A percentile compares a stretch with the other conserved stretches of the same genome.
These are phyloP conservation scores for Marmota flaviventris DNA, from an alignment of 2,113 vertebrate species.

Conservation along the genomic window DNA sequence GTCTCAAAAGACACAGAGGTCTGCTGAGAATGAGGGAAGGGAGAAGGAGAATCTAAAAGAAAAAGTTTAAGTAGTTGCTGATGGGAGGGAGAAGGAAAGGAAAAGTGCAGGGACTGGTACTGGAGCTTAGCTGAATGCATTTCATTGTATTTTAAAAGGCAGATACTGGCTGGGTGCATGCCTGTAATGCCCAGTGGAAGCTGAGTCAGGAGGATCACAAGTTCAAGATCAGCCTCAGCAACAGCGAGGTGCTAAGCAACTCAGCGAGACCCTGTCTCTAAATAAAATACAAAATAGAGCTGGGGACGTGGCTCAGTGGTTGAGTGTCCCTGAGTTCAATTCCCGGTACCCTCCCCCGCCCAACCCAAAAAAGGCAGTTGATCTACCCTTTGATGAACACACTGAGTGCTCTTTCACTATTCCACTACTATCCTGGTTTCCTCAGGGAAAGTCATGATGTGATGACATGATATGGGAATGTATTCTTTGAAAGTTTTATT, in stretches of 20 bases:
- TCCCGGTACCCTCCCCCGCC: too few relatives aligned
- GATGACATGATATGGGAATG: not conserved
- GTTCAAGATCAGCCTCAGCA: too few relatives aligned
- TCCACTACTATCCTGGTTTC: not conserved
- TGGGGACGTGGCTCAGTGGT: too few relatives aligned
- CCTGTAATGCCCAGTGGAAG: too few relatives aligned
- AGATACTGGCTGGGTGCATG: not conserved
- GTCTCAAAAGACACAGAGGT: not conserved
- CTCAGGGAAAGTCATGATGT: not conserved
- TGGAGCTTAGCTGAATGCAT: not conserved
- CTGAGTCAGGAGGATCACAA: too few relatives aligned
- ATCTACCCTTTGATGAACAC: not conserved
- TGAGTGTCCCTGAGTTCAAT: too few relatives aligned
- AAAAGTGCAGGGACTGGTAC: not conserved
- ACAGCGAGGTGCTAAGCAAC: too few relatives aligned
- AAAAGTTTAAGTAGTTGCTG: slow-evolving; percentile 3
- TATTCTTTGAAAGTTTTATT: not conserved
- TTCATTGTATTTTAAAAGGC: not conserved
- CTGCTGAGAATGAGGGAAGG: not conserved
- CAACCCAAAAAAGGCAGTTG: not conserved
- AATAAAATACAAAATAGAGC: too few relatives aligned
- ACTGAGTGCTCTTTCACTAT: not conserved
- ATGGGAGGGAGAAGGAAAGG: not conserved
- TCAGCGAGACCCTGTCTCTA: too few relatives aligned
- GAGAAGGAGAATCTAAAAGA: not conserved